These are phyloP conservation scores for Drosophila tsacasi DNA, from an alignment of 1,140 invertebrate genomes.

Conservation along the genomic window DNA sequence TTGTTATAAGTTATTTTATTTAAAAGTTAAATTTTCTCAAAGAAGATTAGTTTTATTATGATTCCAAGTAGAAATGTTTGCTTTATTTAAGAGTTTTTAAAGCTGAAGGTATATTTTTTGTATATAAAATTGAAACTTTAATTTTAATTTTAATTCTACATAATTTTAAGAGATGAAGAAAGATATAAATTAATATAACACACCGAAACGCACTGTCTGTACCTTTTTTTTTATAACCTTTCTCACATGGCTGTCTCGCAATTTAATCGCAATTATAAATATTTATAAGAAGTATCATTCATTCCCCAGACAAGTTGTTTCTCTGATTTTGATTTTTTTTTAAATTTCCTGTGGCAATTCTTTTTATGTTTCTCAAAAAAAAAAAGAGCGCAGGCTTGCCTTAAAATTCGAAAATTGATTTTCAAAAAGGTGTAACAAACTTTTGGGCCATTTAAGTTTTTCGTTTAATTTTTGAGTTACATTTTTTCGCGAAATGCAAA, in stretches of 20 bases:
- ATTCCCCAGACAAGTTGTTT: slow-evolving; percentile 15
- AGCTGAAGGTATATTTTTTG: too few species aligned
- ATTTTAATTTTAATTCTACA: too few species aligned
- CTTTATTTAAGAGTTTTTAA: too few species aligned
- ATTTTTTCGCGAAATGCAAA: background rate
- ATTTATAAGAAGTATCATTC: slow-evolving; percentile 53
- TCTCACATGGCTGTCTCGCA: slow-evolving; percentile 35
- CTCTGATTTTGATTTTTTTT: slow-evolving; percentile 12
- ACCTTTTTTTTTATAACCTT: slow-evolving; percentile 6
- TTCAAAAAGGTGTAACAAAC: background rate
- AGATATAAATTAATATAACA: slow-evolving; percentile 23
- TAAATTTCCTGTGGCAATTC: background rate
- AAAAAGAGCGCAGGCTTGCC: slow-evolving; percentile 51
- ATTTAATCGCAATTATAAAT: slow-evolving; percentile 64
- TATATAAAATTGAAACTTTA: too few species aligned
- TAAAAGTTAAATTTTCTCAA: background rate
- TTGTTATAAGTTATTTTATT: background rate
- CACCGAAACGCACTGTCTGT: slow-evolving; percentile 24
- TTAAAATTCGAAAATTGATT: slow-evolving; percentile 5
- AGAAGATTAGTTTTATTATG: too few species aligned
- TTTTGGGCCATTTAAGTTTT: slow-evolving; percentile 28
- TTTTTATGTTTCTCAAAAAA: slow-evolving; percentile 1
- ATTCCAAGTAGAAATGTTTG: too few species aligned
- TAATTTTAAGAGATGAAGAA: background rate
- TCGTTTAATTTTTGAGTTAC: slow-evolving; percentile 29